Percentiles rank a stretch among this genome's conserved stretches.
Evolutionary conservation across 1,140 invertebrate genomes (phyloP).

Genomic region (Oreohelix idahoensis): DNA sequence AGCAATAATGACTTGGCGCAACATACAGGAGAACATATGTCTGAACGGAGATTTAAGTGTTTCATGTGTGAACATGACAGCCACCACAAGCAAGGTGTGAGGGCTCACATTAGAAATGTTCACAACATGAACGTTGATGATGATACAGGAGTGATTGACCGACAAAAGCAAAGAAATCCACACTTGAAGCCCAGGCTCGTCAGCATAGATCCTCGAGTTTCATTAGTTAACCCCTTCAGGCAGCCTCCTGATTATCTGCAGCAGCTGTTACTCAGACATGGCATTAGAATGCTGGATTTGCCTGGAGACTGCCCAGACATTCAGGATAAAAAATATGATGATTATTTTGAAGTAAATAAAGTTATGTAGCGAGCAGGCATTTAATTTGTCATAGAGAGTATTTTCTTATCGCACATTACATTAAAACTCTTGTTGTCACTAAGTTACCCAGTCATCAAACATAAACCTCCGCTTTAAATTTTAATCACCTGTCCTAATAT

Average conservation of each 20-base stretch:
- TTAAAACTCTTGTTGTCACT: no score
- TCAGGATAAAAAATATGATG: no score
- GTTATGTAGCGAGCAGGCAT: no score
- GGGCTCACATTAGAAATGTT: not conserved
- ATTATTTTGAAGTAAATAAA: no score
- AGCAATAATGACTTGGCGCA: not conserved
- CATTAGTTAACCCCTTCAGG: not conserved
- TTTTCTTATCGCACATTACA: no score
- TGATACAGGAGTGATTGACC: not conserved
- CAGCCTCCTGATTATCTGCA: not conserved
- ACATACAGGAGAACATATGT: conserved; percentile 6
- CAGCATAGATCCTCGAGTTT: conserved; percentile 12
- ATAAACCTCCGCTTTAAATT: no score
- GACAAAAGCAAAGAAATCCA: not conserved
- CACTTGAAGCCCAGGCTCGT: not conserved
- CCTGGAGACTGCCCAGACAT: no score
- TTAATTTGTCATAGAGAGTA: no score
- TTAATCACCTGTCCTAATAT: no score
- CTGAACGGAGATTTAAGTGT: conserved; percentile 5
- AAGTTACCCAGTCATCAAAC: no score
- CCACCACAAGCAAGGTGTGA: not conserved
- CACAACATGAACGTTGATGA: not conserved
- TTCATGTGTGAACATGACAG: conserved; percentile 5
- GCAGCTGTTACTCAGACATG: not conserved
- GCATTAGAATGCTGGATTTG: not conserved